A percentile compares a stretch with the other conserved stretches of the same genome.
phyloP scores from a whole-genome alignment of 2,113 vertebrate genomes.

The Stegastes partitus region DNA sequence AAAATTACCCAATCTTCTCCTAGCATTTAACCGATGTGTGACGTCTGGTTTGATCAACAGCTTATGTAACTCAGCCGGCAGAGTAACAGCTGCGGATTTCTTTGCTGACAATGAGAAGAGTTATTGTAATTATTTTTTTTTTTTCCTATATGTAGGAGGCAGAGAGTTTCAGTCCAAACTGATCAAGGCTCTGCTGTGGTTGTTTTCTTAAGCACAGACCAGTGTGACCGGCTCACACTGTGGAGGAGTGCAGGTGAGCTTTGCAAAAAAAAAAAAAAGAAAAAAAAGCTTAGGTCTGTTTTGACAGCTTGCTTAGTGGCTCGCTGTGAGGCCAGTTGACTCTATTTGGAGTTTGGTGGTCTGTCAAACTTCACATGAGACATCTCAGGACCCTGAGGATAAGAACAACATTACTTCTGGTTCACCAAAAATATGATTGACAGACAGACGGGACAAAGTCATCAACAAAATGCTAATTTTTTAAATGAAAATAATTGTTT shows the following conservation, averaged over 20 bases:
- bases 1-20: too few relatives aligned
- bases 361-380: not conserved
- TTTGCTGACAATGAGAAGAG: not conserved
- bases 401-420: not conserved
- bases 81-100: conserved; percentile 25
- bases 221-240: conserved; percentile 2
- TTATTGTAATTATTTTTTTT: conserved; percentile 15
- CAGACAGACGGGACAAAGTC: not conserved
- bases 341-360: not conserved
- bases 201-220: conserved; percentile 8
- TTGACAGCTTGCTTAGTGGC: not conserved
- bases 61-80: conserved; percentile 33
- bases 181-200: conserved; percentile 2
- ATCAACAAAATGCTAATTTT: too few relatives aligned
- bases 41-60: not conserved
- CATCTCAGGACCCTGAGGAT: not conserved
- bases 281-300: not conserved
- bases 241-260: conserved; percentile 9
- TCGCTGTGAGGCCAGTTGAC: not conserved
- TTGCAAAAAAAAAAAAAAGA: not conserved
- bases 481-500: too few relatives aligned
- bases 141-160: conserved; percentile 15
- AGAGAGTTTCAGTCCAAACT: not conserved
- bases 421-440: not conserved
- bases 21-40: not conserved